Conservation (phyloP, 2,113 vertebrate genomes). For the Tretioscincus oriximinensis region DNA sequence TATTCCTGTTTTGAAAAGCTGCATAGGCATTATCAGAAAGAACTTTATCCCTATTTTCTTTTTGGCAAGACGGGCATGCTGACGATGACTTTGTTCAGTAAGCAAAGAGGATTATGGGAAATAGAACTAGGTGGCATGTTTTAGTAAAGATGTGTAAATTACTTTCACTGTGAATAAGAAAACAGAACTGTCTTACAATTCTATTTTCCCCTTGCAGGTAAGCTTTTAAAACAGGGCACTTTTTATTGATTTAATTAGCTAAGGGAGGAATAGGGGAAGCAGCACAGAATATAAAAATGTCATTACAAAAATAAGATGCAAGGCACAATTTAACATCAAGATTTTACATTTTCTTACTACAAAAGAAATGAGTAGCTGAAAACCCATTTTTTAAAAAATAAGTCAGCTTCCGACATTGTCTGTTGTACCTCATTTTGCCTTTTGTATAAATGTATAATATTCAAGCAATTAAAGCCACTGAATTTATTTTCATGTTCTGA, state of each 20-base stretch:
- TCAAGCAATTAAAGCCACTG: constrained; percentile 13
- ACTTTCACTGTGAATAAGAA: constrained; percentile 53
- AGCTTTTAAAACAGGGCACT: constrained; percentile 33
- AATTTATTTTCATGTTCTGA: not conserved
- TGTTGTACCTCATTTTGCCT: not conserved
- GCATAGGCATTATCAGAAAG: constrained; percentile 73
- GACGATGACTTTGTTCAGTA: constrained; percentile 74
- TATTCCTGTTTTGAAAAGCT: constrained; percentile 76
- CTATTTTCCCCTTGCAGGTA: constrained; percentile 46
- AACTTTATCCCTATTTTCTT: constrained; percentile 77
- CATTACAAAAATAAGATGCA: not conserved
- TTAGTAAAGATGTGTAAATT: constrained; percentile 59
- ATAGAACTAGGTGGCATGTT: constrained; percentile 61
- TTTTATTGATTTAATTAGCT: constrained; percentile 36
- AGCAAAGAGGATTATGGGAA: constrained; percentile 73
- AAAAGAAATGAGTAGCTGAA: constrained; percentile 23
- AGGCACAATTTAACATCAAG: constrained; percentile 14
- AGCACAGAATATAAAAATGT: constrained; percentile 12
- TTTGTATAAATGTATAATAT: not conserved
- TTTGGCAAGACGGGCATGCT: constrained; percentile 72
- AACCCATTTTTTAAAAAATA: constrained; percentile 31
- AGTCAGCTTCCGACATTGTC: not conserved
- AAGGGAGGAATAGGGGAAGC: constrained; percentile 14
- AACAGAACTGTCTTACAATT: constrained; percentile 30
- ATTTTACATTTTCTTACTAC: constrained; percentile 31